Base-by-base conservation (phyloP, 2,888 invertebrate species). In the Strigamia transsilvanica region DNA sequence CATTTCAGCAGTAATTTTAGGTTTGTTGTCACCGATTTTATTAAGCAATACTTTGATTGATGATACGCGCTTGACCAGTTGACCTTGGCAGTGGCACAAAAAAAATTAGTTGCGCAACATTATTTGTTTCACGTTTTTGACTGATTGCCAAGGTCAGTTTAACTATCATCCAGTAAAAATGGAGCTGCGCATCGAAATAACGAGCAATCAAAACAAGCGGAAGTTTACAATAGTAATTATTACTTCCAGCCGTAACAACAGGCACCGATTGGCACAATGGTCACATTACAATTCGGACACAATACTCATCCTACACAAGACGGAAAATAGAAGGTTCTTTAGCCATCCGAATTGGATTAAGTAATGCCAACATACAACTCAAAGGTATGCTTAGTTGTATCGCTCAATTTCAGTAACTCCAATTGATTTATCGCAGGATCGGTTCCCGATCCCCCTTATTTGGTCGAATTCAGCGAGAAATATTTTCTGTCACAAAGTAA, bases 241-340 rank as follows among this genome's bases (percentile, higher is more conserved):
- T 46, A 38, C 79, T 87, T 87, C 56, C 90, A 96, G 96, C 96
- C 10, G 81, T 81, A 12, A 34, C 81, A n/a, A 81, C 81, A 15
- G 96, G 97, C 81, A 96, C 97, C 78, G 93, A 93, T 86, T 98
- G 97, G 97, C 97, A 97, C 89, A 94, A 95, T 86, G 94, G 95
- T 46, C 90, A 91, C 84, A 93, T 94, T 27, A 92, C 93, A 56
- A 93, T 97, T 86, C 91, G 93, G 86, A 94, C 95, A 85, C 93
- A 95, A 83, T 97, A 97, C 90, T 92, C 94, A 86, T 95, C 97
- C 85, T 97, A 96, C 90, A 95, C 96, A 85, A 90, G 92, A 85
- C 95, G 96, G 88, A 93, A 94, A 87, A 90, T 98, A 84, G 91
- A 93, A 86, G 98, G 96, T 86, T 92, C 93, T 89, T 92, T 99